Percentiles rank a stretch among this genome's conserved stretches.
Conservation (phyloP, 2,797 vertebrate genomes). For the Serranus cabrilla region DNA sequence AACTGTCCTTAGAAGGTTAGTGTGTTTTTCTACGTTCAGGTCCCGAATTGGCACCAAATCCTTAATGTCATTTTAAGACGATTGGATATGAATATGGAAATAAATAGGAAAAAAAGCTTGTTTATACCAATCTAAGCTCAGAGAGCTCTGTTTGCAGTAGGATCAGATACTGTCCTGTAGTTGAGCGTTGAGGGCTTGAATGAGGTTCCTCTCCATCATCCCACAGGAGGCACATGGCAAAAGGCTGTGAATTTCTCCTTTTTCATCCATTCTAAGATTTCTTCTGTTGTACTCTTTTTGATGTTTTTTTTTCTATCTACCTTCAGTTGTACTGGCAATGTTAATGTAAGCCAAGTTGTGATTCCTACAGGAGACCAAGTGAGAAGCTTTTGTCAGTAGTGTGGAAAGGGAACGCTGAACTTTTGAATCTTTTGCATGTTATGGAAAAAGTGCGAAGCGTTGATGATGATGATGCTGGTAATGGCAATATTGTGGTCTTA, state of each 20-base stretch:
- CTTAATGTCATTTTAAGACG: conserved; percentile 47
- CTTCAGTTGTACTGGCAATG: conserved; percentile 77
- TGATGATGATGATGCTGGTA: conserved; percentile 63
- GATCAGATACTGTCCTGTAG: conserved; percentile 43
- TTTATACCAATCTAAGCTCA: conserved; percentile 44
- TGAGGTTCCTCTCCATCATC: conserved; percentile 52
- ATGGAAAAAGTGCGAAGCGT: conserved; percentile 72
- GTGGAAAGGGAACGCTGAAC: conserved; percentile 75
- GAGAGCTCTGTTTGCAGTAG: conserved; percentile 46
- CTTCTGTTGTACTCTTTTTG: conserved; percentile 58
- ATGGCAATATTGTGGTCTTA: conserved; percentile 81
- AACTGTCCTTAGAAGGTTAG: conserved; percentile 46
- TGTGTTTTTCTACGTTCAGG: conserved; percentile 60
- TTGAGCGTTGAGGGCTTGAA: conserved; percentile 48
- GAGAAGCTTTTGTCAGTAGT: conserved; percentile 72
- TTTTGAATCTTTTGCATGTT: conserved; percentile 83
- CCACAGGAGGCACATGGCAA: conserved; percentile 58
- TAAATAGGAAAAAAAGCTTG: background rate
- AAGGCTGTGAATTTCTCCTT: conserved; percentile 67
- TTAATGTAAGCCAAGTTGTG: conserved; percentile 81
- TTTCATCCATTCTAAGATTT: conserved; percentile 65
- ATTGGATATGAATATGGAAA: conserved; percentile 29
- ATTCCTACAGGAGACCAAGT: conserved; percentile 73
- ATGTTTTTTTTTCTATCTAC: conserved; percentile 61
- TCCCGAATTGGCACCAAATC: conserved; percentile 56